Evolutionary conservation across 2,113 vertebrate species (phyloP).

Genomic region (Murina feae): DNA sequence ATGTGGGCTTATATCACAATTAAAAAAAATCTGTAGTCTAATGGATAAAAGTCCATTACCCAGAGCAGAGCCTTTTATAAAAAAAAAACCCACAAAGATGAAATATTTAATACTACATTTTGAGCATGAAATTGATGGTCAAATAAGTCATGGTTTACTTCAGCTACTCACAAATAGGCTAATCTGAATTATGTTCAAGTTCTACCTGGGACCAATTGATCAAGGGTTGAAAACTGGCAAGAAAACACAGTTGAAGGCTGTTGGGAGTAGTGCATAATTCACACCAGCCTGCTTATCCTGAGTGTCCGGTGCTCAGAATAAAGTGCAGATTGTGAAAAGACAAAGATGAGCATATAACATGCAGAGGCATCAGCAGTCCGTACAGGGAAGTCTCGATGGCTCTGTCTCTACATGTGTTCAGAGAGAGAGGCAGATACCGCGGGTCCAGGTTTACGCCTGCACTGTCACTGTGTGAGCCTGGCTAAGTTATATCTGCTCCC

Average conservation of each 20-base stretch:
- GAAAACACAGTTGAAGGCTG: not conserved
- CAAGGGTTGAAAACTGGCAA: not conserved
- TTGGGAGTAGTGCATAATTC: not conserved
- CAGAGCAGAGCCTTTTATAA: not conserved
- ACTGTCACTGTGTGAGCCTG: not conserved
- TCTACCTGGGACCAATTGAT: not conserved
- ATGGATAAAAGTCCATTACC: not conserved
- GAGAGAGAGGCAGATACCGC: not conserved
- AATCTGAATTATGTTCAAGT: not conserved
- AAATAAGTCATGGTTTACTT: not conserved
- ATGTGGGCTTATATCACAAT: not conserved
- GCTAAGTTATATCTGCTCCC: not conserved
- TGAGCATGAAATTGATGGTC: not conserved
- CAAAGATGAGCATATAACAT: accelerated
- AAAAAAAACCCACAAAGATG: slow-evolving; percentile 7
- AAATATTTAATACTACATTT: not conserved
- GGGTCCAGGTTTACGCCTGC: not conserved
- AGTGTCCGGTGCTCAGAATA: not conserved
- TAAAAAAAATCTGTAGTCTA: not conserved
- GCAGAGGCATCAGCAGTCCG: not conserved
- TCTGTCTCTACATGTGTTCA: not conserved
- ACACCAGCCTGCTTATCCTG: too few species aligned
- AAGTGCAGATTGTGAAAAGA: not conserved
- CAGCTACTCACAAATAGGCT: not conserved
- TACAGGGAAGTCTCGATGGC: accelerated